phyloP scores from a whole-genome alignment of 2,797 vertebrate species.

The Anas bernieri region DNA sequence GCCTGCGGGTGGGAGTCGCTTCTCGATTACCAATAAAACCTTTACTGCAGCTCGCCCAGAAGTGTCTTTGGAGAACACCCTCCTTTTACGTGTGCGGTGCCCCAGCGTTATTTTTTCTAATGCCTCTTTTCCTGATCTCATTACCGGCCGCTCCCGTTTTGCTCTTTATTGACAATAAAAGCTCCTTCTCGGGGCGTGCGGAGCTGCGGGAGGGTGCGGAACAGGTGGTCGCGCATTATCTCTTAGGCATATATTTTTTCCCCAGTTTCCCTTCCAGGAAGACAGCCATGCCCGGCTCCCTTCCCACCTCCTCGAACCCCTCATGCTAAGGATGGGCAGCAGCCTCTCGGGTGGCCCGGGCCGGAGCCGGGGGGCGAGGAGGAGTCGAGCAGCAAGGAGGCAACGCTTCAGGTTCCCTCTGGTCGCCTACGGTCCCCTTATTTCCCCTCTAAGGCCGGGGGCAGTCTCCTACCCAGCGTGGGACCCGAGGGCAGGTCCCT shows the following conservation, averaged over 20 bases:
- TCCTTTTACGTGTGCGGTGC: background rate
- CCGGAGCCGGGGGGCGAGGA: no score
- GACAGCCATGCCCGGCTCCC: background rate
- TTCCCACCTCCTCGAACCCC: background rate
- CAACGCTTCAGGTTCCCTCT: no score
- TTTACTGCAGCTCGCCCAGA: background rate
- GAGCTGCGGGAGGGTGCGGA: background rate
- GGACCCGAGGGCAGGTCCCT: background rate
- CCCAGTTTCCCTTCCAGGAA: background rate
- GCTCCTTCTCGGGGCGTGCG: background rate
- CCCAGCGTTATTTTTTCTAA: background rate
- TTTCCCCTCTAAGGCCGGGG: no score
- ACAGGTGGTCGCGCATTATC: background rate
- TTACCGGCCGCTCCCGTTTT: constrained; percentile 35
- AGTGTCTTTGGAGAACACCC: background rate
- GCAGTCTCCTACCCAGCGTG: background rate
- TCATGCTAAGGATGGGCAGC: background rate
- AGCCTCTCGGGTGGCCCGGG: no score
- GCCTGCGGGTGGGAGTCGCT: background rate
- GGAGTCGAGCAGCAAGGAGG: no score
- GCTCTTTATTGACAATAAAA: constrained; percentile 68
- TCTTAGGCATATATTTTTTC: background rate
- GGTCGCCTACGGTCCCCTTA: no score
- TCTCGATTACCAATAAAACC: background rate
- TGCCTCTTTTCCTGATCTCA: constrained; percentile 57